These are phyloP conservation scores for Xestobium rufovillosum DNA, from an alignment of 2,888 invertebrate genomes.

Conservation along the genomic window DNA sequence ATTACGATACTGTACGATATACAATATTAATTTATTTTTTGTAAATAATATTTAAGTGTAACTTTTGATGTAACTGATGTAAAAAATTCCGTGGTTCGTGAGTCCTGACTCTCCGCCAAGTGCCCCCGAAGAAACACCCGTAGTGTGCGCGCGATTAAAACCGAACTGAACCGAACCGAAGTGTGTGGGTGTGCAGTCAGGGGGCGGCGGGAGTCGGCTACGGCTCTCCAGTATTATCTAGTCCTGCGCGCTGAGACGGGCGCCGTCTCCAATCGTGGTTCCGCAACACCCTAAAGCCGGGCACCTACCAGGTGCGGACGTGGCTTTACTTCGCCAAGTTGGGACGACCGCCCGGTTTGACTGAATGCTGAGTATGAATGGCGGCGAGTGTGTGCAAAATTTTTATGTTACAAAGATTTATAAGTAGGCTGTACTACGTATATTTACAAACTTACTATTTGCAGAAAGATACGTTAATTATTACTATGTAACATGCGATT, in stretches of 20 bases:
- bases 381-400: slow-evolving; percentile 23
- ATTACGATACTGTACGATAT: slow-evolving; percentile 26
- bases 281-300: slow-evolving; percentile 6
- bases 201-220: slow-evolving; percentile 49
- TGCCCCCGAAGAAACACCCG: slow-evolving; percentile 16
- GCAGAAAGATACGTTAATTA: slow-evolving; percentile 16
- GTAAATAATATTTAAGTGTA: slow-evolving; percentile 36
- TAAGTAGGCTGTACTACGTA: slow-evolving; percentile 33
- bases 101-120: slow-evolving; percentile 20
- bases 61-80: slow-evolving; percentile 29
- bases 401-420: slow-evolving; percentile 31
- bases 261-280: slow-evolving; percentile 23
- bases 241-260: slow-evolving; percentile 46
- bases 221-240: slow-evolving; percentile 62
- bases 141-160: background rate
- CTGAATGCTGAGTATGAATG: slow-evolving; percentile 22
- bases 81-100: slow-evolving; percentile 25
- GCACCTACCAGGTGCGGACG: background rate
- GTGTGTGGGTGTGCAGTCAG: slow-evolving; percentile 42
- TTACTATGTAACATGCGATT: background rate
- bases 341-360: slow-evolving; percentile 13
- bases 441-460: slow-evolving; percentile 30
- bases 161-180: background rate
- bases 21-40: slow-evolving; percentile 36
- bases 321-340: slow-evolving; percentile 9